These are phyloP conservation scores for Nymphalis urticae DNA, from an alignment of 2,888 invertebrate genomes.

Conservation along the genomic window DNA sequence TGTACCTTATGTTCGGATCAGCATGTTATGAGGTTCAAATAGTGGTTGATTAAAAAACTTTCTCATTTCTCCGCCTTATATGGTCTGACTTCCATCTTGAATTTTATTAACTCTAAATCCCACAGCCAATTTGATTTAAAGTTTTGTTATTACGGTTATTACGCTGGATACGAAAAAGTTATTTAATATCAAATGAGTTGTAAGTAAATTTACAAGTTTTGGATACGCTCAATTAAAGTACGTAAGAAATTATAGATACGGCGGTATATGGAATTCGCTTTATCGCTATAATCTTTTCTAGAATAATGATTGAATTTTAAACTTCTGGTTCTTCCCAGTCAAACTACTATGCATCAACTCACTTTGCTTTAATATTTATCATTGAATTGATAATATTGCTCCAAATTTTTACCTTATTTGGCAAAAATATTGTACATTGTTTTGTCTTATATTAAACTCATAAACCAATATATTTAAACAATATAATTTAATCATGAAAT, in stretches of 20 bases:
- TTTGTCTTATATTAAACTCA: too few species aligned
- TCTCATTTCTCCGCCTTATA: slow-evolving; percentile 25
- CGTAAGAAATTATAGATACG: background rate
- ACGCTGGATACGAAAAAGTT: slow-evolving; percentile 13
- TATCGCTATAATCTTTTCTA: background rate
- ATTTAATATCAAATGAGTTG: slow-evolving; percentile 16
- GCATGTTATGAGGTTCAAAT: slow-evolving; percentile 34
- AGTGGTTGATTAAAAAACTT: slow-evolving; percentile 39
- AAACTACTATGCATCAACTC: too few species aligned
- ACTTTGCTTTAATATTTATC: too few species aligned
- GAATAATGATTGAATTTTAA: background rate
- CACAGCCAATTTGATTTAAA: slow-evolving; percentile 31
- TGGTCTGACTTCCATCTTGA: slow-evolving; percentile 26
- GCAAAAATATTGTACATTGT: too few species aligned
- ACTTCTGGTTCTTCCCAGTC: too few species aligned
- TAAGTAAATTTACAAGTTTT: slow-evolving; percentile 3
- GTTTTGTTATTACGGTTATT: slow-evolving; percentile 19
- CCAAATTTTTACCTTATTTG: too few species aligned
- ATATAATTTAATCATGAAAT: background rate
- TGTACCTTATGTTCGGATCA: slow-evolving; percentile 36
- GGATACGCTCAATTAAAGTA: slow-evolving; percentile 4
- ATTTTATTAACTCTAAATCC: slow-evolving; percentile 21
- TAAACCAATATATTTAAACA: slow-evolving; percentile 14
- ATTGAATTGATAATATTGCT: too few species aligned
- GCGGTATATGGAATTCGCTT: background rate